Conservation (phyloP, 2,797 vertebrate genomes). For the Tapirus indicus region DNA sequence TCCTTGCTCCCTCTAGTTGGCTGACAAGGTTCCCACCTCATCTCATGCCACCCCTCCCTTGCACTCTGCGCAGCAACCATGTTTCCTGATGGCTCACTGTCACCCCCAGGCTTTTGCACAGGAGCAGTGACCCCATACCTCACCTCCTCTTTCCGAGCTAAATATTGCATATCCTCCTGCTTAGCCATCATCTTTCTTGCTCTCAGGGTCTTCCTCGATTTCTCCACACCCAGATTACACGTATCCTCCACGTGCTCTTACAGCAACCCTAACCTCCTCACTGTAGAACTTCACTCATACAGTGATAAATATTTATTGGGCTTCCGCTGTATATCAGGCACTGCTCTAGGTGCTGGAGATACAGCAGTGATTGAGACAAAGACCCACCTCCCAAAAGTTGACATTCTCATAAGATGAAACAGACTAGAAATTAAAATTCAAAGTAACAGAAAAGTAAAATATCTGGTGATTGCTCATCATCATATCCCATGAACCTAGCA, state of each 20-base stretch:
- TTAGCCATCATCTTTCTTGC: not conserved
- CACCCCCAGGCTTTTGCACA: not conserved
- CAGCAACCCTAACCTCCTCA: not conserved
- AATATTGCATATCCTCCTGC: not conserved
- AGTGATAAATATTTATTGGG: not conserved
- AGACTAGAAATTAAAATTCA: conserved; percentile 22
- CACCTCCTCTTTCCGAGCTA: not conserved
- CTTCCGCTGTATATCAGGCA: not conserved
- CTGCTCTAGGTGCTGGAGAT: not conserved
- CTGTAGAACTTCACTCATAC: not conserved
- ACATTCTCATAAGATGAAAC: not conserved
- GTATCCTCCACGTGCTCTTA: not conserved
- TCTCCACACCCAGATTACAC: not conserved
- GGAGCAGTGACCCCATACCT: not conserved
- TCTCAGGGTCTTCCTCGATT: not conserved
- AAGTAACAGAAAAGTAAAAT: conserved; percentile 20
- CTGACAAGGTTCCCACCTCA: not conserved
- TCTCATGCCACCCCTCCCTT: not conserved
- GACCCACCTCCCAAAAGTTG: not conserved
- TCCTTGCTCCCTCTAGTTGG: not conserved
- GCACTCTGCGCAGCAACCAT: not conserved
- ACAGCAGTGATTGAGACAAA: not conserved
- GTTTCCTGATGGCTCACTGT: not conserved
- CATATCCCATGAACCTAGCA: not conserved
- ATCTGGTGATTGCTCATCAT: not conserved